Conservation (phyloP, 1,140 invertebrate species). For the Drosophila virilis region DNA sequence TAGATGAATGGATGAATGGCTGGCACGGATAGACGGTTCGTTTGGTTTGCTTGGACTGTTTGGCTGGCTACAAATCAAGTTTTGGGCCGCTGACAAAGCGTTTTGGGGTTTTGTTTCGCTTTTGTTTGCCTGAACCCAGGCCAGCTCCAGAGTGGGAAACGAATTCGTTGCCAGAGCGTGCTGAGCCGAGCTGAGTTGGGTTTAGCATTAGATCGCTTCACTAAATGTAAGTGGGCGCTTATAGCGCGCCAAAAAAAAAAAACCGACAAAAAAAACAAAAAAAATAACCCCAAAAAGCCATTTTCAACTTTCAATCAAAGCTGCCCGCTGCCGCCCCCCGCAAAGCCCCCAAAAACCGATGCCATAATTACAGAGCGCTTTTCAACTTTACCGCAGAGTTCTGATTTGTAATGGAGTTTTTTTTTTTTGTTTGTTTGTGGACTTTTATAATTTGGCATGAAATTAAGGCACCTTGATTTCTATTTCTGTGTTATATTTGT, state of each 20-base stretch:
- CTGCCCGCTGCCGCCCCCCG: background rate
- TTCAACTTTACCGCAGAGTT: slow-evolving; percentile 71
- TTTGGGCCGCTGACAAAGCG: slow-evolving; percentile 63
- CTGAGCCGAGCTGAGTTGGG: slow-evolving; percentile 27
- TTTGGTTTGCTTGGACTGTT: background rate
- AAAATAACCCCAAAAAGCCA: slow-evolving; percentile 44
- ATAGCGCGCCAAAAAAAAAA: slow-evolving; percentile 7
- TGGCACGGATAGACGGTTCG: background rate
- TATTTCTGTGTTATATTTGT: slow-evolving; percentile 8
- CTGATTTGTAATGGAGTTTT: slow-evolving; percentile 70
- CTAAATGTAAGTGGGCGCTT: slow-evolving; percentile 47
- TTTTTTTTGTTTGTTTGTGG: slow-evolving; percentile 25
- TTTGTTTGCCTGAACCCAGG: slow-evolving; percentile 25
- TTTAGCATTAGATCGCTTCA: slow-evolving; percentile 56
- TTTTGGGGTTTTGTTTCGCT: slow-evolving; percentile 34
- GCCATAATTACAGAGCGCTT: slow-evolving; percentile 75
- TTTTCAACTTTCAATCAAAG: slow-evolving; percentile 77
- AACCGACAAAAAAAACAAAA: no score
- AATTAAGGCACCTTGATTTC: slow-evolving; percentile 46
- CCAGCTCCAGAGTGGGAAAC: background rate
- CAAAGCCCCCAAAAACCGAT: slow-evolving; percentile 13
- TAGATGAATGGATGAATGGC: slow-evolving; percentile 16
- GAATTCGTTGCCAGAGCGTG: slow-evolving; percentile 24
- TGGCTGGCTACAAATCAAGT: slow-evolving; percentile 22
- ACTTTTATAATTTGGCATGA: slow-evolving; percentile 41